Evolutionary conservation across 2,797 vertebrate genomes (phyloP).

Genomic region (Babyrousa celebensis): DNA sequence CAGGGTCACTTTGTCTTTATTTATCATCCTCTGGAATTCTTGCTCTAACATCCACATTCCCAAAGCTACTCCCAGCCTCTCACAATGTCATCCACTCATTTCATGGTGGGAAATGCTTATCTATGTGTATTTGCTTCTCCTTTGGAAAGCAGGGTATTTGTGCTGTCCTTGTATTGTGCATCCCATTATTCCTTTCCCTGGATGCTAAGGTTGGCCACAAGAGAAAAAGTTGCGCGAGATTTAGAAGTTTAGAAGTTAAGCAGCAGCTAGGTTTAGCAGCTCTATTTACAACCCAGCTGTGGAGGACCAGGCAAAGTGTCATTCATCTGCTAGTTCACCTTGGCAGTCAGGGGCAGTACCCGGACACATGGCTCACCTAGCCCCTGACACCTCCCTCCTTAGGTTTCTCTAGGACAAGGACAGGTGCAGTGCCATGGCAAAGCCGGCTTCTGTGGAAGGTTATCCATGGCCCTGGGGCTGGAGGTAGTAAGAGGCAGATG

Average conservation of each 20-base stretch:
- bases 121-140: slow-evolving; percentile 10
- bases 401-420: neutral
- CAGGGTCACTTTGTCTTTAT: slow-evolving; percentile 13
- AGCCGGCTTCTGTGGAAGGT: slow-evolving; percentile 6
- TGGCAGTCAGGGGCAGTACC: slow-evolving; percentile 16
- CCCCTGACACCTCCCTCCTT: neutral
- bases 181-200: slow-evolving; percentile 16
- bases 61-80: neutral
- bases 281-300: neutral
- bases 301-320: neutral
- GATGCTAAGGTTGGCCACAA: neutral
- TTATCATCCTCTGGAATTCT: slow-evolving; percentile 21
- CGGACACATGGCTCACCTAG: neutral
- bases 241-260: neutral
- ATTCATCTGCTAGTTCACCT: neutral
- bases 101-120: neutral
- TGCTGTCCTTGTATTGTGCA: neutral
- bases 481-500: neutral
- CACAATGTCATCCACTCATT: neutral
- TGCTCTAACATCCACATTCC: neutral
- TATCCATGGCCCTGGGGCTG: neutral
- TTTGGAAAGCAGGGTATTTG: slow-evolving; percentile 12
- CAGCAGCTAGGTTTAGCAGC: neutral
- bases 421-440: neutral
- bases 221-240: slow-evolving; percentile 18